Conservation (phyloP, 37 sponge, comb jelly and placozoan genomes). For the Halichondria panicea region DNA sequence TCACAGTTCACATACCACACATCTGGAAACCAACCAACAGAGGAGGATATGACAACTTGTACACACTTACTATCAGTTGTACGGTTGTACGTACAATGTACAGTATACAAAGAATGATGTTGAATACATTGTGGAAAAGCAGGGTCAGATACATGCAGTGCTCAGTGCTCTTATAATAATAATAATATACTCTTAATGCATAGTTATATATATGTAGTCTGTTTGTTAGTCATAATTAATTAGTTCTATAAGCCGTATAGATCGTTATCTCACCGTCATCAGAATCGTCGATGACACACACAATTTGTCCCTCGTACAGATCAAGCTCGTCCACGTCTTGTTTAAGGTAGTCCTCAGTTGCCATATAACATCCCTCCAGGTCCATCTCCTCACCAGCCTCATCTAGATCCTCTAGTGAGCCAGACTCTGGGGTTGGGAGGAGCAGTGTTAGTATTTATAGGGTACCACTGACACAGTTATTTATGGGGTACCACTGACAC, state of each 20-base stretch:
- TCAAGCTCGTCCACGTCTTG: conserved; percentile 37
- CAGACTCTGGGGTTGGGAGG: not conserved
- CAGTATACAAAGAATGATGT: not conserved
- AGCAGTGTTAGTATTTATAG: not conserved
- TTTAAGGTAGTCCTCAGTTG: conserved; percentile 14
- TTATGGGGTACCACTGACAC: not conserved
- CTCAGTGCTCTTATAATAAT: too few relatives aligned
- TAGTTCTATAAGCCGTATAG: too few relatives aligned
- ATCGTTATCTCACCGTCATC: conserved; percentile 9
- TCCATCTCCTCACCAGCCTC: conserved; percentile 8
- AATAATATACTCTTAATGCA: too few relatives aligned
- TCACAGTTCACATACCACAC: conserved; percentile 57
- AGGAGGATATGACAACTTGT: not conserved
- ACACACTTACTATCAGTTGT: not conserved
- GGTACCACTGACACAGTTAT: not conserved
- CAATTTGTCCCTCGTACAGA: conserved; percentile 50
- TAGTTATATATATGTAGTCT: too few relatives aligned
- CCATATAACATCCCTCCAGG: conserved; percentile 39
- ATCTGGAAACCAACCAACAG: conserved; percentile 9
- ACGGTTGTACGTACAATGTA: not conserved
- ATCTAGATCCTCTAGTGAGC: too few relatives aligned
- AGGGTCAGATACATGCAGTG: too few relatives aligned
- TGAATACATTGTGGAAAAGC: too few relatives aligned
- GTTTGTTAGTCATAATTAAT: too few relatives aligned
- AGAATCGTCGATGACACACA: conserved; percentile 54